Base-by-base conservation (phyloP, 2,797 vertebrate genomes). In the Tauraco hartlaubi region DNA sequence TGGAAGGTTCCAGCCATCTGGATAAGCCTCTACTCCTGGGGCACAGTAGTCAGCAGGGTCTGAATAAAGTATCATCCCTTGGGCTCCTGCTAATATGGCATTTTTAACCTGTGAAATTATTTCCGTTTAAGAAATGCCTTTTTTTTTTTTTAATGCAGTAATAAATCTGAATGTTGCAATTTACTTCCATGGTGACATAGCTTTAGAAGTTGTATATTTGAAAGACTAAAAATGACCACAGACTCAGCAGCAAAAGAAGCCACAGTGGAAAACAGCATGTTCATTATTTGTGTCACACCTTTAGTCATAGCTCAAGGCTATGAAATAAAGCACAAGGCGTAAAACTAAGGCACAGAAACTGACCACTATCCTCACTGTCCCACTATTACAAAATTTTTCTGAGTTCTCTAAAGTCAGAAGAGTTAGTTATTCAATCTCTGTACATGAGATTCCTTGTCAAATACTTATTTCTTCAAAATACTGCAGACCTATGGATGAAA, bases 1-100 rank as follows among this genome's bases (percentile, higher is more conserved):
- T 9, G 99, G 99, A 46, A 99, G 98, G 93, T 99, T 99, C 99
- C 99, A 99, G 73, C 99, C 99, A 4, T 96, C 66, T 35, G 99
- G 99, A 95, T 99, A 99, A 2, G 98, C 95, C 84, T 98, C 66
- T 33, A 99, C 98, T 37, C 97, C 99, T 6, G 97, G 94, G 1
- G 99, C 99, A 21, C 98, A 98, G 94, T 99, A 99, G 97, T 99
- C 99, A 46, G 98, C 99, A 21, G 99, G 99, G 68, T 99, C 99
- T 25, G 99, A 99, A 96, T 99, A 99, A 95, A 99, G 97, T 92
- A 99, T 98, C 91, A 99, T 98, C 6, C 99, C 99, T 66, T 97
- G 98, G 33, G 99, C 99, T 92, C 99, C 99, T 1, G 98, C 98
- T 83, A 98, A 92, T 79, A 99, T 92, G 67, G 99, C 99, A 49